These are phyloP conservation scores for Nymphicus hollandicus DNA, from an alignment of 2,113 vertebrate species.

Conservation along the genomic window DNA sequence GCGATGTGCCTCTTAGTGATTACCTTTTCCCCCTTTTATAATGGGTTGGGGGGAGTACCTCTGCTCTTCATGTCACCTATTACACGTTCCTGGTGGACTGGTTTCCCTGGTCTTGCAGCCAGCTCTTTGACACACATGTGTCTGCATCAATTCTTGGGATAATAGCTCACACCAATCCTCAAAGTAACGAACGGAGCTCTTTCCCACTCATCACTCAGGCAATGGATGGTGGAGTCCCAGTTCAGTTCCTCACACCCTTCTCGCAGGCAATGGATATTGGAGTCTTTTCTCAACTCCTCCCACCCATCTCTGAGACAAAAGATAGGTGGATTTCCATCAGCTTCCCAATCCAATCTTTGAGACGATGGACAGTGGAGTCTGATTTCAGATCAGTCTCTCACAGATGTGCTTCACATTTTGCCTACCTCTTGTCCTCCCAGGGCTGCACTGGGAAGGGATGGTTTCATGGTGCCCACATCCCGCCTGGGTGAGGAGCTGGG, in stretches of 20 bases:
- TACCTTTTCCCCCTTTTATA: neutral
- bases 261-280: neutral
- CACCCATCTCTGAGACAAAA: neutral
- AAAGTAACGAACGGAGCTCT: neutral
- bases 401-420: neutral
- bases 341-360: neutral
- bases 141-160: neutral
- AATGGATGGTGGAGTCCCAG: neutral
- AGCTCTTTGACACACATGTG: neutral
- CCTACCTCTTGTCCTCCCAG: neutral
- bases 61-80: neutral
- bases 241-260: neutral
- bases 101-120: neutral
- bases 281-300: neutral
- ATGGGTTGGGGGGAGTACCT: neutral
- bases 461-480: neutral
- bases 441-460: neutral
- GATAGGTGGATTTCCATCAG: neutral
- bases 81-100: neutral
- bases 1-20: neutral
- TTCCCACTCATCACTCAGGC: neutral
- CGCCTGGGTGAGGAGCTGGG: neutral
- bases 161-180: neutral
- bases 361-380: neutral
- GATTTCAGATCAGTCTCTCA: neutral